These are phyloP conservation scores for Crypturellus undulatus DNA, from an alignment of 2,113 vertebrate genomes.

Conservation along the genomic window DNA sequence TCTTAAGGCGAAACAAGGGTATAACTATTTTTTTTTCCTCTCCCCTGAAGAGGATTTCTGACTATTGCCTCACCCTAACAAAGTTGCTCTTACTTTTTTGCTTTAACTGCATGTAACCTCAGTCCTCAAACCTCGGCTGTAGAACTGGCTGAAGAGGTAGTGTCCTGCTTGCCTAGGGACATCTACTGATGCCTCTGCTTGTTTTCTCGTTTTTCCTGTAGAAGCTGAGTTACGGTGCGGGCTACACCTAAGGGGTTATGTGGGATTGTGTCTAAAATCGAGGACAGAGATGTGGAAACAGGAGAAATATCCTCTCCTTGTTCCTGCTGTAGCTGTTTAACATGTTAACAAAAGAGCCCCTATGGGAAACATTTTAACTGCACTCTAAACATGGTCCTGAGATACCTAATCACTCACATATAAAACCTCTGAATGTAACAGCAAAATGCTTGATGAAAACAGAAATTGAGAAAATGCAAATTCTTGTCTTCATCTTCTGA, in stretches of 20 bases:
- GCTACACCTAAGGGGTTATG: background rate
- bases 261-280: background rate
- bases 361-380: background rate
- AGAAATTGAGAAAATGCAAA: background rate
- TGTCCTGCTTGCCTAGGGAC: background rate
- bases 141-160: background rate
- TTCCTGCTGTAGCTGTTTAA: background rate
- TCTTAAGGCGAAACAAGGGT: background rate
- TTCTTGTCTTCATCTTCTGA: background rate
- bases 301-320: background rate
- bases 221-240: background rate
- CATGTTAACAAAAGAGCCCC: rapidly evolving
- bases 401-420: background rate
- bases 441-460: background rate
- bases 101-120: background rate
- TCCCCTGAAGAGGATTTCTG: background rate
- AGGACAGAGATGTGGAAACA: background rate
- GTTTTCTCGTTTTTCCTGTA: background rate
- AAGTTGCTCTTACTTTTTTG: background rate
- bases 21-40: background rate
- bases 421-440: background rate
- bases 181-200: background rate
- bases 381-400: background rate
- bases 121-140: background rate
- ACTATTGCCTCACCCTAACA: rapidly evolving